phyloP scores from a whole-genome alignment of 2,113 vertebrate genomes.

The Melanocharis versteri region DNA sequence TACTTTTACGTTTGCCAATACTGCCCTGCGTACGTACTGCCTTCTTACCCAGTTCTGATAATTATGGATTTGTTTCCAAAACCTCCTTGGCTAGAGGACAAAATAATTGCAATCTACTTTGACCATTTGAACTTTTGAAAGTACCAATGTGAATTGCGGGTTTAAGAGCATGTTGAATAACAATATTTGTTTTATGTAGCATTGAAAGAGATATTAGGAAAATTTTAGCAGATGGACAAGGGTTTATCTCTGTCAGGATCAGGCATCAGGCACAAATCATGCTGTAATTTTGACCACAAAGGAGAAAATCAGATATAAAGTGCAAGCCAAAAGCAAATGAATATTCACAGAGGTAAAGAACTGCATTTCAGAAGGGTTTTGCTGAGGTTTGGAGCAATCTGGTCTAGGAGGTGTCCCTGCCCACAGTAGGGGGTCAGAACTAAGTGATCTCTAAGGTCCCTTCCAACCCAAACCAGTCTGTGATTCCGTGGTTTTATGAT shows the following conservation, averaged over 20 bases:
- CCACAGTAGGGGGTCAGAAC: background rate
- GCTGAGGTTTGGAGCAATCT: background rate
- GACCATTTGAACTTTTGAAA: background rate
- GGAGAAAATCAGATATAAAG: background rate
- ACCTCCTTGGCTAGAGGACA: background rate
- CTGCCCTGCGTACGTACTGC: slow-evolving; percentile 65
- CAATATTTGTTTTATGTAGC: background rate
- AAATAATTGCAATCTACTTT: background rate
- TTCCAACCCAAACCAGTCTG: background rate
- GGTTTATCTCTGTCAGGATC: background rate
- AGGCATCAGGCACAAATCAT: background rate
- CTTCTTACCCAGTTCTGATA: background rate
- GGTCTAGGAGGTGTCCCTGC: background rate
- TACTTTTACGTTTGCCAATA: slow-evolving; percentile 76
- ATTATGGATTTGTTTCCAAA: background rate
- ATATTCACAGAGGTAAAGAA: background rate
- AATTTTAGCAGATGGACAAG: background rate
- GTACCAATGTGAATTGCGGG: fast-evolving
- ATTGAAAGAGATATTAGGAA: background rate
- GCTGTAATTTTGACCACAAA: background rate
- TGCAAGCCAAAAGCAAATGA: background rate
- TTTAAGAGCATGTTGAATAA: background rate
- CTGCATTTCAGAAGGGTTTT: background rate
- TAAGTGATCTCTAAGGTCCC: no score
- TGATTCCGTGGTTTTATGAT: background rate